Percentiles rank a stretch among this genome's conserved stretches.
phyloP scores from a whole-genome alignment of 2,113 vertebrate species.

The Philantomba maxwellii region DNA sequence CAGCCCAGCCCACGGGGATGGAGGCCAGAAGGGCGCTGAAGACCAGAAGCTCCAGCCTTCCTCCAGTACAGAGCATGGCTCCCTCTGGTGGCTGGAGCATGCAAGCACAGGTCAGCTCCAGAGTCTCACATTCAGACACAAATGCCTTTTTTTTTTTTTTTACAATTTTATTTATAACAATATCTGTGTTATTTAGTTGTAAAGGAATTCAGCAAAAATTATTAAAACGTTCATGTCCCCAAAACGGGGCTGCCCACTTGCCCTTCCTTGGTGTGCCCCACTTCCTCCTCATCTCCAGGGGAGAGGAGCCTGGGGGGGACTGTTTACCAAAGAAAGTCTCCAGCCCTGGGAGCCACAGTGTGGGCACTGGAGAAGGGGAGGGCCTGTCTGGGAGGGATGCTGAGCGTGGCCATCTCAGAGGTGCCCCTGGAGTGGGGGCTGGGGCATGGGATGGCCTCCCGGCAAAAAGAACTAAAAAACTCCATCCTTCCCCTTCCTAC shows the following conservation, averaged over 20 bases:
- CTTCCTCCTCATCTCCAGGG: not conserved
- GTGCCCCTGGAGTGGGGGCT: not conserved
- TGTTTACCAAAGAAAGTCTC: constrained; percentile 35
- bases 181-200: constrained; percentile 94
- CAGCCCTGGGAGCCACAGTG: constrained; percentile 29
- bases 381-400: constrained; percentile 16
- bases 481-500: constrained; percentile 30
- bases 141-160: constrained; percentile 73
- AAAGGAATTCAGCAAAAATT: constrained; percentile 96
- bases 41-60: not conserved
- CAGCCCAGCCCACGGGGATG: not conserved
- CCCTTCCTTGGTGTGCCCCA: constrained; percentile 50
- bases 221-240: constrained; percentile 82
- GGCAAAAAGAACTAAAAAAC: constrained; percentile 25
- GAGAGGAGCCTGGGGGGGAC: not conserved
- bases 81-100: constrained; percentile 8
- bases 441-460: not conserved
- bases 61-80: not conserved
- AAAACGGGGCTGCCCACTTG: constrained; percentile 74
- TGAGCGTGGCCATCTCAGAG: constrained; percentile 27
- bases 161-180: constrained; percentile 93
- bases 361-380: not conserved
- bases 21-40: not conserved
- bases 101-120: constrained; percentile 2
- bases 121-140: constrained; percentile 60